Evolutionary conservation across 2,797 vertebrate genomes (phyloP), one percentile per base, ranked within the genome.

Genomic region (Takifugu rubripes): DNA sequence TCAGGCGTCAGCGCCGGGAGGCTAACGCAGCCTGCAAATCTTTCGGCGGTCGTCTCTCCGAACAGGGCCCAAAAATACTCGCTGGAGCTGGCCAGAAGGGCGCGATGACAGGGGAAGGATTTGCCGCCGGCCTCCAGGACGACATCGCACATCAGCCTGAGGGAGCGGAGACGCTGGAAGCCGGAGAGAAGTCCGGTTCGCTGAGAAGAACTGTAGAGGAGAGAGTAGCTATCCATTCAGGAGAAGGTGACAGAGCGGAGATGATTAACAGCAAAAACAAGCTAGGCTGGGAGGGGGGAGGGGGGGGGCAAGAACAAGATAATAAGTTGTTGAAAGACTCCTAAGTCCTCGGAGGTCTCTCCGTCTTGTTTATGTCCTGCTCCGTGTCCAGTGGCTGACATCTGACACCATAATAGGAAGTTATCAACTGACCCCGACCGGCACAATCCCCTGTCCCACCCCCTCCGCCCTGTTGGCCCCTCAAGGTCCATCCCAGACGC

Each of bases 61-160:
- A 98, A 98, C 79, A 99, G 85, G 25, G 95, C 94, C 89, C 93
- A 93, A 76, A 99, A 99, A 81, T 98, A 99, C 74, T 97, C 93
- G 0, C 96, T 98, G 77, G 96, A 94, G 66, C 95, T 94, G 7
- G 96, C 95, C 66, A 99, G 64, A 33, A 99, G 89, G 45, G 93
- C 94, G 21, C 93, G 93, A 77, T 99, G 97, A 50, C 94, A 96
- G 0, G 91, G 94, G 81, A 97, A 98, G 43, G 93, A 90, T 0
- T 89, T 87, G 47, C 93, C 95, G 6, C 93, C 89, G 1, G 92
- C 88, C 73, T 95, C 90, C 51, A 99, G 84, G 58, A 93, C 86
- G 9, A 99, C 92, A 54, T 99, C 97, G 0, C 95, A 98, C 84
- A 98, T 90, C 75, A 90, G 91, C 12, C 87, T 85, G 52, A 95